Base-by-base conservation (phyloP, 2,113 vertebrate genomes). In the Platichthys stellatus region DNA sequence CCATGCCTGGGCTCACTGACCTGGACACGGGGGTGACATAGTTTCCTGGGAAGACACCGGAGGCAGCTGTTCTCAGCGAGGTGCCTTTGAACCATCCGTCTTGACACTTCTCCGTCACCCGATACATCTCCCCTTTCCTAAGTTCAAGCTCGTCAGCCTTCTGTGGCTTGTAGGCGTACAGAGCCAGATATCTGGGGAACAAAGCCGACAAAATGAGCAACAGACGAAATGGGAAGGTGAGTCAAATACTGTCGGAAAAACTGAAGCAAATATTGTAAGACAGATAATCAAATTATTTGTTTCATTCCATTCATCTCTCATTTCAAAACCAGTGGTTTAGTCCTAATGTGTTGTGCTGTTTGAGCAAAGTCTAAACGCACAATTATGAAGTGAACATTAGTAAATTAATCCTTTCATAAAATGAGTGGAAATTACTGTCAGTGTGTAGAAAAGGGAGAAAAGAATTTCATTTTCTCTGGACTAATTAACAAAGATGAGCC, bases 41-140 rank as follows among this genome's bases (percentile, higher is more conserved):
- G 93, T 99, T 99, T 63, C 98, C 98, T 0, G 98, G 98, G 85
- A 99, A 99, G 80, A 99, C 98, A 0, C 98, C 98, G 0, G 97
- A 98, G 73, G 95, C 94, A 0, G 97, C 98, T 0, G 95, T 97
- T 84, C 96, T 94, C 84, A 99, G 90, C 0, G 98, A 98, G 0
- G 97, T 97, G 23, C 98, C 98, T 92, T 99, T 99, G 93, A 99
- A 99, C 98, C 98, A 99, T 51, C 98, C 98, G 0, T 99, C 98
- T 84, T 98, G 98, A 85, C 98, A 99, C 90, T 99, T 99, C 92
- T 99, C 98, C 14, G 93, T 98, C 87, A 99, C 98, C 0, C 97
- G 95, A 89, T 99, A 99, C 96, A 98, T 98, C 93, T 99, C 98
- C 0, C 98, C 98, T 88, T 99, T 99, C 80, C 96, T 94, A 58